Evolutionary conservation across 2,113 vertebrate genomes (phyloP), one percentile per base, ranked within the genome.

Genomic region (Melanotaenia duboulayi): DNA sequence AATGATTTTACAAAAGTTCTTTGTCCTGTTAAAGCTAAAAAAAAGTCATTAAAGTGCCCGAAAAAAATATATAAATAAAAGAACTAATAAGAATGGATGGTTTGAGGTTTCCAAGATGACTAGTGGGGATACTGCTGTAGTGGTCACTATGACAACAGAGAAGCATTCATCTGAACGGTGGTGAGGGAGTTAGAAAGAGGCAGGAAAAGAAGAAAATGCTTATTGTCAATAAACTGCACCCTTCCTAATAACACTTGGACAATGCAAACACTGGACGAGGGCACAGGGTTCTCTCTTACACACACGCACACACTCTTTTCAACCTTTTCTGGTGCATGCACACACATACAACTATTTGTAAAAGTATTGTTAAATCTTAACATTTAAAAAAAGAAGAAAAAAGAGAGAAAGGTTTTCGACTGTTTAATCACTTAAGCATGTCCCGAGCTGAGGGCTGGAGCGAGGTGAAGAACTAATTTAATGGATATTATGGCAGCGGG

Each of bases 81-180:
- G n/a, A n/a, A n/a, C n/a, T 24, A 76, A 42, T 19, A 52, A 73
- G 23, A 76, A 70, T 24, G 65, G 80, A 75, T 35, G 55, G 54
- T 66, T 71, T 37, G 50, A 39, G 58, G 80, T 76, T 89, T 84
- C 87, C 81, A 74, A 68, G 77, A 82, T 77, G 83, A 83, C 76
- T 28, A 19, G 66, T 4, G 72, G 74, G 68, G 37, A 50, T 65
- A 63, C 79, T 13, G 32, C 67, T 56, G 17, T 32, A 54, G 64
- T 39, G 65, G 81, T 93, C 70, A 42, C 92, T 82, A 84, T 89
- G 83, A 84, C 74, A 69, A 92, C 82, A 22, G 60, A 16, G 10
- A 71, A 75, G 77, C 63, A 84, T 87, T 85, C 28, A 76, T 84
- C 79, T 56, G 62, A 72, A 77, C 22, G 44, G 61, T 79, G 61